Evolutionary conservation across 2,888 invertebrate species (phyloP).

Genomic region (Polydrusus tereticollis): DNA sequence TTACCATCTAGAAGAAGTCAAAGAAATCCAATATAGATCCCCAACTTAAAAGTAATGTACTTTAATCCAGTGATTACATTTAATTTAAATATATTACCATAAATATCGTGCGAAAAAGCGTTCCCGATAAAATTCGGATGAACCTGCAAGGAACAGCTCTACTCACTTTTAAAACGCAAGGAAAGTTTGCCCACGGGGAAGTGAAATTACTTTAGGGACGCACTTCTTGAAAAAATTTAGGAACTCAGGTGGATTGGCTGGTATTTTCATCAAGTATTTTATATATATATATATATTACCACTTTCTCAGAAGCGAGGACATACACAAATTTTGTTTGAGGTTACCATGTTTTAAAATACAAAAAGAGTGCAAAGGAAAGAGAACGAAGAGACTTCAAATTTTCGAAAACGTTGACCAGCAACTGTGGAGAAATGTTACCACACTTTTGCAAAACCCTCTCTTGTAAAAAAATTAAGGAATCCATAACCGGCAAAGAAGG

Average conservation of each 20-base stretch:
- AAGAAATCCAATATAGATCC: not conserved
- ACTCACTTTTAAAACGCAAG: not conserved
- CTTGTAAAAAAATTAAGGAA: too few species aligned
- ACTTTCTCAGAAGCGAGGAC: too few species aligned
- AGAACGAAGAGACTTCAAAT: too few species aligned
- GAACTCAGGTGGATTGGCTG: not conserved
- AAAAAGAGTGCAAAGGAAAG: too few species aligned
- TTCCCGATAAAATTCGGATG: slow-evolving; percentile 6
- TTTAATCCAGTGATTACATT: slow-evolving; percentile 3
- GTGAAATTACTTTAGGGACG: not conserved
- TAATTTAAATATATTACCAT: slow-evolving; percentile 19
- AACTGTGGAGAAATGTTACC: too few species aligned
- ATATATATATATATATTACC: too few species aligned
- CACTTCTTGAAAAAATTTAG: not conserved
- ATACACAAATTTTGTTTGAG: too few species aligned
- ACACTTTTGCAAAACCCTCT: too few species aligned
- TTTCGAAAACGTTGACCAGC: too few species aligned
- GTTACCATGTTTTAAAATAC: too few species aligned
- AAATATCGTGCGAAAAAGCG: not conserved
- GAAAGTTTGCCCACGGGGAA: not conserved
- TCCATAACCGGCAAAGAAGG: too few species aligned
- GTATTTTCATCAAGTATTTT: not conserved
- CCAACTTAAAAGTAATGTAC: not conserved
- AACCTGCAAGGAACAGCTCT: not conserved
- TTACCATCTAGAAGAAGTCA: too few species aligned